Conservation (phyloP, 2,797 vertebrate genomes). For the Coilia nasus region DNA sequence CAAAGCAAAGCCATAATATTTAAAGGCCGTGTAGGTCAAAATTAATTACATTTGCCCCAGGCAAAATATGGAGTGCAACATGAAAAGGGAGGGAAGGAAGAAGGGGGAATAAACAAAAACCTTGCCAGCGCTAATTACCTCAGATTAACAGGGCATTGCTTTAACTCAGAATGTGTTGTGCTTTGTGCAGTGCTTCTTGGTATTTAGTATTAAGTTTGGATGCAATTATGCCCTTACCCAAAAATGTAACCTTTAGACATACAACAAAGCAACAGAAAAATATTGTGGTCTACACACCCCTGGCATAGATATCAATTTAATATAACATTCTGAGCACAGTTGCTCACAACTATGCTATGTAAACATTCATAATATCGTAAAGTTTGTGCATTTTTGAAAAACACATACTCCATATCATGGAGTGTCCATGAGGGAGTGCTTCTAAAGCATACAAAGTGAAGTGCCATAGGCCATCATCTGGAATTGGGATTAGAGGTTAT, state of each 20-base stretch:
- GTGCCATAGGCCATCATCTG: conserved; percentile 29
- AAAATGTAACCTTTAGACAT: not conserved
- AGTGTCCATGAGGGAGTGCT: too few relatives aligned
- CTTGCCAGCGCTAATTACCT: conserved; percentile 16
- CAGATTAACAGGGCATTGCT: conserved; percentile 3
- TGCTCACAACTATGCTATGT: not conserved
- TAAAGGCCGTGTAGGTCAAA: conserved; percentile 16
- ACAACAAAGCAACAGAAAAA: not conserved
- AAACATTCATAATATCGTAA: too few relatives aligned
- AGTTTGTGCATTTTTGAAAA: too few relatives aligned
- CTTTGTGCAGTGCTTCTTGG: not conserved
- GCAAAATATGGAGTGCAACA: not conserved
- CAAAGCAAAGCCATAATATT: not conserved
- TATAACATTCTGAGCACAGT: not conserved
- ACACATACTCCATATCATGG: too few relatives aligned
- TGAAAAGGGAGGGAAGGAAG: not conserved
- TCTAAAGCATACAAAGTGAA: not conserved
- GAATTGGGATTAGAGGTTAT: conserved; percentile 42
- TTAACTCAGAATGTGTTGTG: not conserved
- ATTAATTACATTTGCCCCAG: not conserved
- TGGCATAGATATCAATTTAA: not conserved
- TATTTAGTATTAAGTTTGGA: not conserved
- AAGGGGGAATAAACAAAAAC: conserved; percentile 15
- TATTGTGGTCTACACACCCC: not conserved
- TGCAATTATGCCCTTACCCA: not conserved